Conservation (phyloP, 2,113 vertebrate species). For the Brachyistius frenatus region DNA sequence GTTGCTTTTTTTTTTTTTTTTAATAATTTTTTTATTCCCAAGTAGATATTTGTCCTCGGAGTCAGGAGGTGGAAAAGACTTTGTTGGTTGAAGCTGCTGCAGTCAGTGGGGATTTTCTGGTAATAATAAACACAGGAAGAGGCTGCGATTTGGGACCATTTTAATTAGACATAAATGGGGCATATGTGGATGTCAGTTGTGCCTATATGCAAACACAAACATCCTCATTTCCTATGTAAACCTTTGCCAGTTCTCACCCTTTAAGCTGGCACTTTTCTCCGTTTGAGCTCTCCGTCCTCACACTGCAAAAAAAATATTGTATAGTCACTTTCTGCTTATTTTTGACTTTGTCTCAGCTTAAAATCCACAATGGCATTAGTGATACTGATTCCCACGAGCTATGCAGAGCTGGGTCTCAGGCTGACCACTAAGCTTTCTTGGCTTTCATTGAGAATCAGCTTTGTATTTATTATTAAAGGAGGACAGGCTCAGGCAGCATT, state of each 20-base stretch:
- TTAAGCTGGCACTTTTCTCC: slow-evolving; percentile 5
- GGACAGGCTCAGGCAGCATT: slow-evolving; percentile 12
- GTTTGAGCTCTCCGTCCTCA: neutral
- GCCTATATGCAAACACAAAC: slow-evolving; percentile 72
- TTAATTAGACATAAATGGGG: slow-evolving; percentile 60
- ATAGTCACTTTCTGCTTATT: slow-evolving; percentile 46
- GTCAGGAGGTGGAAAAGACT: slow-evolving; percentile 29
- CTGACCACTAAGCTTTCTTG: slow-evolving; percentile 17
- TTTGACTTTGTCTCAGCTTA: slow-evolving; percentile 26
- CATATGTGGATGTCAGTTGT: slow-evolving; percentile 61
- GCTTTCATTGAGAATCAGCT: slow-evolving; percentile 10
- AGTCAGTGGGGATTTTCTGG: slow-evolving; percentile 68
- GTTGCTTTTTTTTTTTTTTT: too few relatives aligned
- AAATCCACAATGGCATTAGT: slow-evolving; percentile 16
- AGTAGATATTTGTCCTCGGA: slow-evolving; percentile 29
- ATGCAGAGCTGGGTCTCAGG: slow-evolving; percentile 15
- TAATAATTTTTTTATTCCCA: too few relatives aligned
- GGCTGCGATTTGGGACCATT: slow-evolving; percentile 54
- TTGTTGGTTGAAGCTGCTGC: slow-evolving; percentile 53
- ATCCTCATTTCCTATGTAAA: slow-evolving; percentile 66
- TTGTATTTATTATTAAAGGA: slow-evolving; percentile 34
- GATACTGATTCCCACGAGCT: slow-evolving; percentile 10
- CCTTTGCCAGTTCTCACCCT: slow-evolving; percentile 37
- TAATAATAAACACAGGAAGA: slow-evolving; percentile 83
- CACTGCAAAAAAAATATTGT: slow-evolving; percentile 21